Evolutionary conservation across 2,888 invertebrate genomes (phyloP).

Genomic region (Harmothoe impar): DNA sequence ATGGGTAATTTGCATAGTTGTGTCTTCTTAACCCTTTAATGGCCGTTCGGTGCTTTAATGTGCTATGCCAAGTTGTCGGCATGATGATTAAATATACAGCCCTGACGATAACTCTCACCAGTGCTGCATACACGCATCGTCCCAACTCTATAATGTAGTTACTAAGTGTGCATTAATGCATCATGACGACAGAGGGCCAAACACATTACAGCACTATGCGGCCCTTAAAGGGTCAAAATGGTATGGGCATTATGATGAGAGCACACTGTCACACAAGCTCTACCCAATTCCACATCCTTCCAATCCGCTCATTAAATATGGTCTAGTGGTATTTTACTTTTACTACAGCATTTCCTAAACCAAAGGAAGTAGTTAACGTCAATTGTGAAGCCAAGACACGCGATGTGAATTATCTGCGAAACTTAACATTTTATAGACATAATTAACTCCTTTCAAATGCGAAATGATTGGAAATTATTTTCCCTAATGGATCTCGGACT

Average conservation of each 20-base stretch:
- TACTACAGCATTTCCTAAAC: background rate
- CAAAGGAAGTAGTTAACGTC: slow-evolving; percentile 26
- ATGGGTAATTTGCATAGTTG: background rate
- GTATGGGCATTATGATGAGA: background rate
- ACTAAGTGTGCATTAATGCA: too few species aligned
- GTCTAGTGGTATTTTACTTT: background rate
- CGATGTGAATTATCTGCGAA: background rate
- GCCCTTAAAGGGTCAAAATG: too few species aligned
- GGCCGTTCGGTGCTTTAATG: too few species aligned
- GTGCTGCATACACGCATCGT: too few species aligned
- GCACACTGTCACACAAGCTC: background rate
- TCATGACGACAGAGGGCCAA: too few species aligned
- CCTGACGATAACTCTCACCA: too few species aligned
- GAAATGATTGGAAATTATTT: slow-evolving; percentile 38
- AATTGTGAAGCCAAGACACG: background rate
- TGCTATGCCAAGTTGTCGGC: too few species aligned
- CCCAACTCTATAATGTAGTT: too few species aligned
- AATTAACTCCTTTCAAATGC: background rate
- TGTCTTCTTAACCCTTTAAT: background rate
- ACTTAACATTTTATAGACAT: slow-evolving; percentile 4
- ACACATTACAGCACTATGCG: too few species aligned
- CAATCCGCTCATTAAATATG: too few species aligned
- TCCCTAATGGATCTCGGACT: background rate
- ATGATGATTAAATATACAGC: too few species aligned
- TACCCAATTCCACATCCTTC: background rate